A percentile compares a stretch with the other conserved stretches of the same genome.
phyloP scores from a whole-genome alignment of 2,888 invertebrate genomes.

The Eulithis prunata region DNA sequence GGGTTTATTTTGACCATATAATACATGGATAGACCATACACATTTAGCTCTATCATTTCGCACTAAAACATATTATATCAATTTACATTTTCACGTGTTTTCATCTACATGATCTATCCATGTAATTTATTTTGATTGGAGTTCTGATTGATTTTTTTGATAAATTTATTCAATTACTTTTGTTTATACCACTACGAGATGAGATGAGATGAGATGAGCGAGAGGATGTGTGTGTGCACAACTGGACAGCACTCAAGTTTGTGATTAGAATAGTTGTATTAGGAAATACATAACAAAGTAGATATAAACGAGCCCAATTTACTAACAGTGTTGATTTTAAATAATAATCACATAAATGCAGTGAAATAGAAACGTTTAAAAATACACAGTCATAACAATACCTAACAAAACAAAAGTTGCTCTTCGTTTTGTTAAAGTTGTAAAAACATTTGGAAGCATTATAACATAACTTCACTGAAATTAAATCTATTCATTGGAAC shows the following conservation, averaged over 20 bases:
- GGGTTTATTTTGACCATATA: slow-evolving; percentile 28
- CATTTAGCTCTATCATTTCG: not conserved
- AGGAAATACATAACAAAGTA: slow-evolving; percentile 14
- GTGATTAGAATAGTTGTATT: slow-evolving; percentile 31
- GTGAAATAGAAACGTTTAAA: slow-evolving; percentile 15
- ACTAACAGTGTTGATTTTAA: slow-evolving; percentile 8
- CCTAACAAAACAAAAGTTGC: no score
- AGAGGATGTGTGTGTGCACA: slow-evolving; percentile 34
- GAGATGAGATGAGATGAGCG: slow-evolving; percentile 15
- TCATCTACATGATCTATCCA: slow-evolving; percentile 15
- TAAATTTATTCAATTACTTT: slow-evolving; percentile 42
- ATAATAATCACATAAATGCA: slow-evolving; percentile 10
- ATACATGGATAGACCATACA: slow-evolving; percentile 23
- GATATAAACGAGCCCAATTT: not conserved
- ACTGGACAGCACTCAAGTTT: slow-evolving; percentile 37
- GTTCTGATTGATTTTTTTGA: slow-evolving; percentile 26
- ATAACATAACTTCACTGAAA: not conserved
- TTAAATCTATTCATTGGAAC: not conserved
- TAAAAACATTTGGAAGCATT: not conserved
- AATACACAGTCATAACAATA: not conserved
- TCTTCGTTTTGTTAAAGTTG: no score
- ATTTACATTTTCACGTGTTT: slow-evolving; percentile 2
- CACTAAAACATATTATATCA: not conserved
- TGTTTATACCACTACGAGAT: slow-evolving; percentile 31
- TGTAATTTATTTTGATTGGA: slow-evolving; percentile 19